Evolutionary conservation across 2,797 vertebrate species (phyloP), one percentile per base, ranked within the genome.

Genomic region (Acanthornis magna): DNA sequence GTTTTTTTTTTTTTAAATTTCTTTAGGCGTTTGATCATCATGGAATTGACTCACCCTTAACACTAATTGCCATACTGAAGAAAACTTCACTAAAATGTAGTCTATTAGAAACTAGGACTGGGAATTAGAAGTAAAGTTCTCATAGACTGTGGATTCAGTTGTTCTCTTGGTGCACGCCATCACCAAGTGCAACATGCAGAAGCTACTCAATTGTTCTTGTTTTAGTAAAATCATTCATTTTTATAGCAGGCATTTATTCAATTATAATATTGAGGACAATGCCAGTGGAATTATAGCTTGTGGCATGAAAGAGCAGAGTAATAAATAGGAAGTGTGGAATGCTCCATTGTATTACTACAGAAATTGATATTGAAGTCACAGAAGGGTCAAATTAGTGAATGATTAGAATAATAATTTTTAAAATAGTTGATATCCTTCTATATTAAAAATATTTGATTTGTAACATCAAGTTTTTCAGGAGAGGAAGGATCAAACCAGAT

Each of bases 11-110:
- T 83, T 50, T 15, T 22, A 2, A 93, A 93, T 95, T 96, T 94
- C 92, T 94, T 96, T 75, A 87, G 71, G 66, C 15, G 2, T 96
- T 97, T 96, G 93, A 93, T 96, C 95, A 63, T 94, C 89, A 58
- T 85, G 60, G 84, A 96, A 74, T 93, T 93, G 93, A 77, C 57
- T 97, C 89, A 76, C 57, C 76, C 43, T 34, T 84, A 86, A 91
- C 14, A 14, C 81, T 95, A 96, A 96, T 97, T 96, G 85, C 71
- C 53, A 38, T 51, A 50, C 76, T 58, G 80, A 95, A 86, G 91
- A 72, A 95, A 95, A 84, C 50, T 70, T 83, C 3, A 5, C 77
- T 95, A 51, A 72, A 79, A 83, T 70, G 10, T 15, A 29, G 36
- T 38, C n/a, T 79, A 1, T 72, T 85, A 78, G 85, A 54, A 68